These are phyloP conservation scores for Arvicanthis niloticus DNA, from an alignment of 2,113 vertebrate genomes.

Conservation along the genomic window DNA sequence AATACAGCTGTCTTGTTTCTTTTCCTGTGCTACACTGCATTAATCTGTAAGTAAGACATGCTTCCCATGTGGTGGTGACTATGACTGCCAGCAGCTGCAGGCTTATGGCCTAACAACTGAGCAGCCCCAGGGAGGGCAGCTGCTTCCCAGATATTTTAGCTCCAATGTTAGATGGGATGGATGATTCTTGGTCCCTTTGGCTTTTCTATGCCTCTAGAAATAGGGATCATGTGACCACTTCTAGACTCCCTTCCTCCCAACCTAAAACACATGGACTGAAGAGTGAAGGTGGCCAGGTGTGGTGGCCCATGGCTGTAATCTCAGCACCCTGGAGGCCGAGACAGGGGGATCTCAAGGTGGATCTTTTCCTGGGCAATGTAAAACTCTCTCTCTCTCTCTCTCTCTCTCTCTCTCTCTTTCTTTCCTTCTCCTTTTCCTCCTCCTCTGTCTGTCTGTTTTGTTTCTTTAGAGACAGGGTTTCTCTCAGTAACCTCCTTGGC, in stretches of 20 bases:
- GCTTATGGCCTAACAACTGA: background rate
- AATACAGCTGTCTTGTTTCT: background rate
- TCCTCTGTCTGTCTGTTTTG: background rate
- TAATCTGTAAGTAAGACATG: background rate
- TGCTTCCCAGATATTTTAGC: constrained; percentile 35
- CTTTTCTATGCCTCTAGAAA: background rate
- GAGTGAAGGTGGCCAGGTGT: background rate
- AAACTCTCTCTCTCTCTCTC: too few species aligned
- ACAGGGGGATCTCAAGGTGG: background rate
- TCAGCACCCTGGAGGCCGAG: background rate
- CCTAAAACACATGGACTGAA: background rate
- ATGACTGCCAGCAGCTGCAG: background rate
- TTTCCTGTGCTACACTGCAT: background rate
- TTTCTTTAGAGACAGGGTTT: background rate
- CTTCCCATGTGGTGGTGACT: background rate
- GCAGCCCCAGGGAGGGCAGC: background rate
- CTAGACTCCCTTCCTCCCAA: background rate
- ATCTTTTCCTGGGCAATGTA: background rate
- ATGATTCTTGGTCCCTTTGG: background rate
- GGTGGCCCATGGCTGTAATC: background rate
- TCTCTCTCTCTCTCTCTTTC: too few species aligned
- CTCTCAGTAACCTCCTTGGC: background rate
- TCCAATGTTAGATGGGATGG: background rate
- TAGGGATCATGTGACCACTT: background rate
- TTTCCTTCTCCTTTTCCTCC: background rate